Evolutionary conservation across 2,888 invertebrate species (phyloP), one percentile per base, ranked within the genome.

Genomic region (Hedychridium roseum): DNA sequence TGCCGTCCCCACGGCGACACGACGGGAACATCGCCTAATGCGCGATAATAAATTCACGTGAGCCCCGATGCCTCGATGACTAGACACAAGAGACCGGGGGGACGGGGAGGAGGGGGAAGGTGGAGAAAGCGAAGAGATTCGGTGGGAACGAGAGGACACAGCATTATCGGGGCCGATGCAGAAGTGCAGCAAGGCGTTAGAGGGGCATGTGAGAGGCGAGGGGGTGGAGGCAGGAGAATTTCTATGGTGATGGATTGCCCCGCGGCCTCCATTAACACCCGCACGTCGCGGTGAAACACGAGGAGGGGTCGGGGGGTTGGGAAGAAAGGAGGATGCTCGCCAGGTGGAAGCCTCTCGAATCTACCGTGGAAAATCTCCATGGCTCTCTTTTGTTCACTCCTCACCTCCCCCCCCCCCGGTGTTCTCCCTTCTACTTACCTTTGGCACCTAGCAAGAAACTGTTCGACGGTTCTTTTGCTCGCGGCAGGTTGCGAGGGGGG

Each of bases 251-350:
- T 69, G 63, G 68, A 71, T 71, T 60, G 65, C 60, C 53, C 50
- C 43, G 49, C 54, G 54, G 56, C 58, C 62, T 68, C 71, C 72
- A 72, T 71, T 71, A 70, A 67, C 70, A 66, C 67, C 57, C 61
- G 31, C 45, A 32, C 45, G 48, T 37, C 50, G 40, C 41, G 39
- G 50, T 48, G 60, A 41, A 57, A 48, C 64, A 41, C 42, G 36
- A 43, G 50, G 42, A 43, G 51, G 47, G n/a, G n/a, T 50, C 52
- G 52, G 39, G 32, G 11, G 18, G 36, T 27, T 49, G 32, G 42
- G 31, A 37, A 40, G 38, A 41, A 28, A 38, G 41, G 40, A 12
- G 23, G 15, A 23, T 35, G 14, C 17, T 40, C 32, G 27, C 36
- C 54, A 41, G 28, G 21, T 40, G 23, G 30, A 31, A 28, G 31